Percentiles rank a stretch among this genome's conserved stretches.
Evolutionary conservation across 1,140 invertebrate genomes (phyloP).

Genomic region (Diabrotica undecimpunctata): DNA sequence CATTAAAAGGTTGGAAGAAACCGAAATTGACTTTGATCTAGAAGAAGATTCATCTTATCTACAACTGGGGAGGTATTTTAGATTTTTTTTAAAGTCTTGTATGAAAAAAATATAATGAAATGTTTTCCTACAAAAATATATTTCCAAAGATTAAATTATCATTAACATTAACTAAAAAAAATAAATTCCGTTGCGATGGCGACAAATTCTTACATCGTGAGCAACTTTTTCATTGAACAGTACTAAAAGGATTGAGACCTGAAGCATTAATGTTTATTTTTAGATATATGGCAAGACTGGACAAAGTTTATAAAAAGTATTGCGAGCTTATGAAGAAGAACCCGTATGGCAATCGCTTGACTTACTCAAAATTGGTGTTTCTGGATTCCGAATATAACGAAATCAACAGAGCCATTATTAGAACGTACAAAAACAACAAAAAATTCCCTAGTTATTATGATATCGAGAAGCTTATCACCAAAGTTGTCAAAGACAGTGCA

Average conservation of each 20-base stretch:
- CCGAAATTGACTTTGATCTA: constrained; percentile 51
- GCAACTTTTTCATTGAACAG: no score
- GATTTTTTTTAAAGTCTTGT: neutral
- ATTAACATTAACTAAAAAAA: no score
- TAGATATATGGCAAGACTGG: constrained; percentile 39
- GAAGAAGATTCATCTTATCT: constrained; percentile 54
- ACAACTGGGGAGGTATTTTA: constrained; percentile 48
- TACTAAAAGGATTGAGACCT: no score
- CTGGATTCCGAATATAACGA: constrained; percentile 47
- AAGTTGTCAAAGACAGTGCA: constrained; percentile 47
- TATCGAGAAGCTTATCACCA: constrained; percentile 51
- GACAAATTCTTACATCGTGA: no score
- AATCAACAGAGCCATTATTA: constrained; percentile 55
- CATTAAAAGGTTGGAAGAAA: constrained; percentile 50
- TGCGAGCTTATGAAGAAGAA: constrained; percentile 54
- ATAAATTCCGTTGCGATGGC: no score
- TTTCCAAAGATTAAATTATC: no score
- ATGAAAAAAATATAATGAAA: no score
- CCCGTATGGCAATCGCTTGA: constrained; percentile 49
- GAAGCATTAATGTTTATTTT: constrained; percentile 20
- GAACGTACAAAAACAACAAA: constrained; percentile 50
- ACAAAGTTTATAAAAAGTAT: constrained; percentile 50
- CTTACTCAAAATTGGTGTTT: constrained; percentile 49
- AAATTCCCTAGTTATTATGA: constrained; percentile 58
- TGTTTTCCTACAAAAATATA: no score